Conservation (phyloP, 1,140 invertebrate species). For the Rhizoglyphus robini region DNA sequence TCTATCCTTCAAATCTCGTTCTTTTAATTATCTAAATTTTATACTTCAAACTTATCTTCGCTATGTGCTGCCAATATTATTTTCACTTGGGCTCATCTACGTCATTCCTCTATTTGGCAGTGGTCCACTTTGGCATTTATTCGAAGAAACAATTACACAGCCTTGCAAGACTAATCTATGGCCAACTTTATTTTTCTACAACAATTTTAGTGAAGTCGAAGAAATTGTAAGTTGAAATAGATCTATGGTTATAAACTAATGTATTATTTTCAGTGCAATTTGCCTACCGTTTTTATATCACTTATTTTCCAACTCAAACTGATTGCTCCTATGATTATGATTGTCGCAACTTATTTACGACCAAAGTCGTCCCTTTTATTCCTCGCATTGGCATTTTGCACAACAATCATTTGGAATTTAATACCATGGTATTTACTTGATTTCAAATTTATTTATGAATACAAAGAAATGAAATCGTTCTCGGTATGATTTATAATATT, state of each 20-base stretch:
- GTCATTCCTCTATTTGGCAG: constrained; percentile 10
- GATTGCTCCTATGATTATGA: constrained; percentile 16
- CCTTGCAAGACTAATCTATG: constrained; percentile 19
- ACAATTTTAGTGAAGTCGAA: constrained; percentile 10
- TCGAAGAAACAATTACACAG: not conserved
- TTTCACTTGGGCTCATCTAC: constrained; percentile 11
- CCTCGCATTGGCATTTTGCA: not conserved
- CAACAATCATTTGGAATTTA: not conserved
- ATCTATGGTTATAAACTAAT: not conserved
- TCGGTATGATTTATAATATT: not conserved
- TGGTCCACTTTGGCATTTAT: constrained; percentile 16
- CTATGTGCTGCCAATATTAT: not conserved
- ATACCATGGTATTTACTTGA: not conserved
- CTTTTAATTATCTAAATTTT: constrained; percentile 17
- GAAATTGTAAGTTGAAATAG: not conserved
- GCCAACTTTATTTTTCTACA: constrained; percentile 14
- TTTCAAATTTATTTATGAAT: constrained; percentile 3
- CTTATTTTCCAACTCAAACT: constrained; percentile 18
- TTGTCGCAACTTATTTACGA: not conserved
- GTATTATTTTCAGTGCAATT: constrained; percentile 13
- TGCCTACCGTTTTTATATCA: constrained; percentile 16
- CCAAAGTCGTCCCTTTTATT: not conserved
- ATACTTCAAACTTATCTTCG: constrained; percentile 6
- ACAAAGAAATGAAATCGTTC: constrained; percentile 8
- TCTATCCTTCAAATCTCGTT: not conserved